Evolutionary conservation across 2,888 invertebrate species (phyloP), one percentile per base, ranked within the genome.

Genomic region (Napeogenes sylphis): DNA sequence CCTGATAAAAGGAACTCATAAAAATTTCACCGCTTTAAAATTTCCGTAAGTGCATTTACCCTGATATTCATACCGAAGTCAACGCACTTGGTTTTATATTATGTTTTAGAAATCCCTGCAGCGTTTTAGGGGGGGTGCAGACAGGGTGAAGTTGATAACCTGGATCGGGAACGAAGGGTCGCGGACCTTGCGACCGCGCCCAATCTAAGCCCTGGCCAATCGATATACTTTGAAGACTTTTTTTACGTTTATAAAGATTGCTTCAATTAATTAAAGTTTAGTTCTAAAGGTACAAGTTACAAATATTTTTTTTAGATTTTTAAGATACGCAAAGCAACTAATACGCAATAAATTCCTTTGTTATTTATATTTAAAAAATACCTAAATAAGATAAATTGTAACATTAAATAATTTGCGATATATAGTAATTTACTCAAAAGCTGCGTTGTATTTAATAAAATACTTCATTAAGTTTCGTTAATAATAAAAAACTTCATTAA

Each of bases 111-210:
- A 86, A 85, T 88, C 86, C 83, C 83, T 87, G 85, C 85, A 87
- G 83, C 81, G 79, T 79, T 83, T 75, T 75, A 76, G 74, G 78
- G 76, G 21, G 78, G 78, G 77, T 70, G 74, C 74, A 72, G 76
- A 75, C 76, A 71, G 78, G 73, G 75, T 73, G 82, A 78, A 78
- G 89, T 85, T 87, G 89, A 89, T 90, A 89, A 87, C 90, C 90
- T 85, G 89, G 83, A 89, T 87, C 79, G 84, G 81, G 88, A 87
- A 85, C 87, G 81, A 70, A 87, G 84, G 88, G 87, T 88, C 85
- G 83, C 78, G 73, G 86, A 90, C 89, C 88, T 85, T 82, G 73
- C 82, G 82, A 84, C 83, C 83, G 82, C 87, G 75, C 85, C 84
- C 85, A 80, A 51, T 51, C 51, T 51, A 30, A 51, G 30, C 51